Evolutionary conservation across 2,797 vertebrate species (phyloP), one percentile per base, ranked within the genome.

Genomic region (Cyclopterus lumpus): DNA sequence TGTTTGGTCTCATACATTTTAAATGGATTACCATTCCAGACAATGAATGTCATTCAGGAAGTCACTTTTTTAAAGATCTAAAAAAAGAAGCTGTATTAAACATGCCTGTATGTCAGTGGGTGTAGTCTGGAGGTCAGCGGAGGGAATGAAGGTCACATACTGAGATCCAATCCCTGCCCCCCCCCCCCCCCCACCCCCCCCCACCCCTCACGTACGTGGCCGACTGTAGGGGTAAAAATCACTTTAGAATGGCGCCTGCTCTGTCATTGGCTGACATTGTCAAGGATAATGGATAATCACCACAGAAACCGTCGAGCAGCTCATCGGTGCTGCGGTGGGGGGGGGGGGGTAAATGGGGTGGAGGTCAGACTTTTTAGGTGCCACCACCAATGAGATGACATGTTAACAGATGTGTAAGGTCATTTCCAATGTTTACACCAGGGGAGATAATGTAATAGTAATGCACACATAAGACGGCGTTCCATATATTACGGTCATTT

Each of bases 241-340:
- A 93, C 92, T 94, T 90, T 92, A 90, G 93, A 93, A 85, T 84
- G 90, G 89, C 89, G 93, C 90, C 86, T 89, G 93, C 86, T 86
- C 93, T 94, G 93, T 94, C 93, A 94, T 95, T 95, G 94, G 92
- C 89, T 93, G 94, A 95, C 93, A 95, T 95, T 95, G 94, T 94
- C 93, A 93, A 94, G 94, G 94, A 95, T 95, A 95, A 95, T 95
- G 91, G 93, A 93, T 94, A 95, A 95, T 95, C 93, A 93, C 93
- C 93, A 84, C 89, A 74, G 91, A 91, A 92, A 88, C 90, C 75
- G 51, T 86, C 76, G 86, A 88, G 85, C 82, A 73, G 89, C 90
- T 89, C 91, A 86, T 91, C 89, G 88, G 85, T 82, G 86, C 89
- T 61, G 79, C 79, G 85, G 87, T 79, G 14, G 76, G 67, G 87